Evolutionary conservation across 2,113 vertebrate genomes (phyloP).

Genomic region (Tor tambroides): DNA sequence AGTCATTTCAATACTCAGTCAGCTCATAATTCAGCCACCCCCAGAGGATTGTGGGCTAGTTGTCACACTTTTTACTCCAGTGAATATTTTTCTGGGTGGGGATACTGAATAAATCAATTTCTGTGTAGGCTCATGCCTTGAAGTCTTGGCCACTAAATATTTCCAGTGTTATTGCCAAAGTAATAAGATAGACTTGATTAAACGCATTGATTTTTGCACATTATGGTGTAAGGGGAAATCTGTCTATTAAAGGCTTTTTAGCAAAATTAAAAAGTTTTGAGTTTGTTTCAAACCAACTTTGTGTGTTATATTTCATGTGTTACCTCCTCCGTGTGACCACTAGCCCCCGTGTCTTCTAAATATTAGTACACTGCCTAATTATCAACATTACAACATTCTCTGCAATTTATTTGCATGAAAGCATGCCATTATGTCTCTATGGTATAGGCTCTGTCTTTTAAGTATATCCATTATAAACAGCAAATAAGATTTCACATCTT

Average conservation of each 20-base stretch:
- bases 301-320: too few relatives aligned
- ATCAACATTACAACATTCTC: too few relatives aligned
- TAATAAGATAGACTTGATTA: not conserved
- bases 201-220: not conserved
- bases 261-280: not conserved
- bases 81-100: not conserved
- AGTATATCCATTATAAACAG: too few relatives aligned
- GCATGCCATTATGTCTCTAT: too few relatives aligned
- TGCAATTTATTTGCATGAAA: too few relatives aligned
- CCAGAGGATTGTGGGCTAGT: not conserved
- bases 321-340: too few relatives aligned
- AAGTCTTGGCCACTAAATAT: not conserved
- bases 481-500: too few relatives aligned
- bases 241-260: not conserved
- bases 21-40: not conserved
- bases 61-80: slow-evolving; percentile 7
- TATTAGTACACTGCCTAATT: too few relatives aligned
- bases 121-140: not conserved
- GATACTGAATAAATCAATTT: slow-evolving; percentile 2
- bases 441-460: too few relatives aligned
- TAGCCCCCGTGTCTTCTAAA: too few relatives aligned
- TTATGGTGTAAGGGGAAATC: not conserved
- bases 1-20: not conserved
- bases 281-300: not conserved
- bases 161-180: not conserved